phyloP scores from a whole-genome alignment of 2,797 vertebrate species.

The Dromococcyx pavoninus region DNA sequence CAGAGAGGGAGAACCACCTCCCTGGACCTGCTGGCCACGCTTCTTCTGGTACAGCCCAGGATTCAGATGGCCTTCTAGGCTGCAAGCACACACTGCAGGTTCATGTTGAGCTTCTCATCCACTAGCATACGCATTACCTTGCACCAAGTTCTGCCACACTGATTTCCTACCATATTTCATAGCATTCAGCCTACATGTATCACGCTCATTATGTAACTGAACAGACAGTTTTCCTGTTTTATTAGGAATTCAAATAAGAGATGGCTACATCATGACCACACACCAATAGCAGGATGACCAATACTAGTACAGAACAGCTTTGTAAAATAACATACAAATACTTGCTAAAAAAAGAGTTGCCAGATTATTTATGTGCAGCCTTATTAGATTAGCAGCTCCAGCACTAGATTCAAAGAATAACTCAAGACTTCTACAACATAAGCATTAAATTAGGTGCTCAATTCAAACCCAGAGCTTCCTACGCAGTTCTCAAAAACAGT shows the following conservation, averaged over 20 bases:
- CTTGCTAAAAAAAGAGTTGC: not conserved
- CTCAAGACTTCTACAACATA: not conserved
- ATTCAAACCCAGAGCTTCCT: not conserved
- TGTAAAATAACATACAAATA: not conserved
- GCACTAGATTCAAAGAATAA: not conserved
- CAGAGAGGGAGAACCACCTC: too few species aligned
- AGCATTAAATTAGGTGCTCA: not conserved
- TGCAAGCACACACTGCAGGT: too few species aligned
- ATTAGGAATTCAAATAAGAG: not conserved
- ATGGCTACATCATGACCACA: not conserved
- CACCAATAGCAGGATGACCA: not conserved
- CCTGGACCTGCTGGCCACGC: too few species aligned
- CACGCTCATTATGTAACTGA: not conserved
- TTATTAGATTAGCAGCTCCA: not conserved
- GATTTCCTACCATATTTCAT: not conserved
- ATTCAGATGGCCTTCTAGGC: too few species aligned
- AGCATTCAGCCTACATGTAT: not conserved
- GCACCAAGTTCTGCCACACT: not conserved
- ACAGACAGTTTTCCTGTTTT: not conserved
- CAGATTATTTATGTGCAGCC: not conserved
- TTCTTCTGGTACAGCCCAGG: too few species aligned
- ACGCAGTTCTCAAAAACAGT: not conserved
- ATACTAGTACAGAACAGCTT: not conserved
- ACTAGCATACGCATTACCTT: not conserved
- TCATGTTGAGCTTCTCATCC: too few species aligned